Percentiles rank a stretch among this genome's conserved stretches.
These are phyloP conservation scores for Caenorhabditis japonica DNA, from an alignment of 2,888 invertebrate species.

Conservation along the genomic window DNA sequence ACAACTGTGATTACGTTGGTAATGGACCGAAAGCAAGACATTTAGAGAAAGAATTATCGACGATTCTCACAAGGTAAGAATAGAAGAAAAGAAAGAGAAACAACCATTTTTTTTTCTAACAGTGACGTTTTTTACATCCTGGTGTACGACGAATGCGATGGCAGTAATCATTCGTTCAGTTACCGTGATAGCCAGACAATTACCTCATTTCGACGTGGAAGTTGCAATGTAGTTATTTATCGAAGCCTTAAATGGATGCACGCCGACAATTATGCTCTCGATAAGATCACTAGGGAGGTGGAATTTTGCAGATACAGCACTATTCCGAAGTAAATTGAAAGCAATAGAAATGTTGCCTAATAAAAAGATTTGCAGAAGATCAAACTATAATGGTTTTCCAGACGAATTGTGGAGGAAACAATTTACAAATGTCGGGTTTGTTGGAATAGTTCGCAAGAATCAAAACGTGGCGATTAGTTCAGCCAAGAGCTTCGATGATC, in stretches of 20 bases:
- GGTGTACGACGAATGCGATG: constrained; percentile 20
- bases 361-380: too few relatives aligned
- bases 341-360: too few relatives aligned
- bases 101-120: neutral
- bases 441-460: too few relatives aligned
- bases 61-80: constrained; percentile 9
- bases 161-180: constrained; percentile 11
- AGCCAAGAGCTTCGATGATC: too few relatives aligned
- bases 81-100: too few relatives aligned
- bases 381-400: too few relatives aligned
- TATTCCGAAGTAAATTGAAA: neutral
- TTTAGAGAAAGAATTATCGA: neutral
- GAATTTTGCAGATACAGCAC: neutral
- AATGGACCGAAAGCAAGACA: constrained; percentile 8
- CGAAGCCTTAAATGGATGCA: neutral
- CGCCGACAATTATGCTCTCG: neutral
- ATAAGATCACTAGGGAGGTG: neutral
- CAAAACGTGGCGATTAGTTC: too few relatives aligned
- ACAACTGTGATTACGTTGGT: constrained; percentile 1
- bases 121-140: constrained; percentile 13
- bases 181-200: neutral
- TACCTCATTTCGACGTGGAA: constrained; percentile 18
- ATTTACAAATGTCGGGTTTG: too few relatives aligned
- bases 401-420: too few relatives aligned
- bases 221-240: constrained; percentile 20